Percentiles rank a stretch among this genome's conserved stretches.
Evolutionary conservation across 2,797 vertebrate genomes (phyloP).

Genomic region (Phataginus tricuspis): DNA sequence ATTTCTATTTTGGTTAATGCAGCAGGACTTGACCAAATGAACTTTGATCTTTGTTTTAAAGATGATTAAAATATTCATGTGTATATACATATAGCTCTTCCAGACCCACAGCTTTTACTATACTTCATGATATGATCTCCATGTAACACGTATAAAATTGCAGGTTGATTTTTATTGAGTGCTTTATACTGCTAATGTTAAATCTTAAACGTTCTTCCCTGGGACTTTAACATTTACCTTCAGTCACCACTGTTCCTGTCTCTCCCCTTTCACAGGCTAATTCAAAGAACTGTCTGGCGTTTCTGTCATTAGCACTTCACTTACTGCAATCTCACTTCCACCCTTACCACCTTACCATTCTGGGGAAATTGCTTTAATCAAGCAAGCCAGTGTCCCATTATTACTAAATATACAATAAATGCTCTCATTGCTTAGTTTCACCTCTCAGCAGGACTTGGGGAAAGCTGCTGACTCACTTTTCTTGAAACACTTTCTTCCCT

Average conservation of each 20-base stretch:
- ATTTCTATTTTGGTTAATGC: slow-evolving; percentile 74
- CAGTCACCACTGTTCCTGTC: background rate
- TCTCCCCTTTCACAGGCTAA: background rate
- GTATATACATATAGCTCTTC: background rate
- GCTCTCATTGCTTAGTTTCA: slow-evolving; percentile 23
- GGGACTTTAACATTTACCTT: background rate
- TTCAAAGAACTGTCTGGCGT: background rate
- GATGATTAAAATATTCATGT: slow-evolving; percentile 52
- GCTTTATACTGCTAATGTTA: slow-evolving; percentile 89
- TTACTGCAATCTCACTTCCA: background rate
- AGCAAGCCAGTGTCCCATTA: background rate
- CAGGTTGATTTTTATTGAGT: slow-evolving; percentile 93
- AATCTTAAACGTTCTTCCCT: background rate
- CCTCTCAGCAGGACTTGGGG: background rate
- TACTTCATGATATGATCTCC: slow-evolving; percentile 90
- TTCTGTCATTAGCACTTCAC: background rate
- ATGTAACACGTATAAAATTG: slow-evolving; percentile 81
- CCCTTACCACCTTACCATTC: background rate
- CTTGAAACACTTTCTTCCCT: background rate
- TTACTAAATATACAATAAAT: slow-evolving; percentile 22
- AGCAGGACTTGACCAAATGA: slow-evolving; percentile 70
- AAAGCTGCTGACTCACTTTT: slow-evolving; percentile 33
- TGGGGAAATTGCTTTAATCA: background rate
- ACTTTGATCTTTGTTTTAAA: slow-evolving; percentile 78
- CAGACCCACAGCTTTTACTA: slow-evolving; percentile 80